phyloP scores from a whole-genome alignment of 2,888 invertebrate genomes.

The Rhyacophila evoluta region DNA sequence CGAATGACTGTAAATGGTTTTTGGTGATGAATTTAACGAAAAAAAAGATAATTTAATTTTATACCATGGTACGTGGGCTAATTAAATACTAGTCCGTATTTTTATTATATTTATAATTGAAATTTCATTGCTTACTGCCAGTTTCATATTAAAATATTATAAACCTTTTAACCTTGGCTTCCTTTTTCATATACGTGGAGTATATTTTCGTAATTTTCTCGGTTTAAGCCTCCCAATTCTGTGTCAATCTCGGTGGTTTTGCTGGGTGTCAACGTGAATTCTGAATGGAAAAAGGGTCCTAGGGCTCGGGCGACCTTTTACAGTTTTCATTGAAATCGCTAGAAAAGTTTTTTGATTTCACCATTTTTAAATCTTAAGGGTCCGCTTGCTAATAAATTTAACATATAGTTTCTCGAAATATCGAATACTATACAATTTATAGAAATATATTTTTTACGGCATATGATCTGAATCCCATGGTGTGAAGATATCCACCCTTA shows the following conservation, averaged over 20 bases:
- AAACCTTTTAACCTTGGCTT: background rate
- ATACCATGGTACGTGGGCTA: background rate
- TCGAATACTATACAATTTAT: too few relatives aligned
- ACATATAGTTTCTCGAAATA: too few relatives aligned
- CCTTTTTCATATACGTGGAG: background rate
- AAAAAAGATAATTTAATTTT: too few relatives aligned
- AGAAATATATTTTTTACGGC: too few relatives aligned
- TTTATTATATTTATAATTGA: background rate
- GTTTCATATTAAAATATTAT: conserved; percentile 10
- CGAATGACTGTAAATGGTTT: too few relatives aligned
- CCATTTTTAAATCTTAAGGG: too few relatives aligned
- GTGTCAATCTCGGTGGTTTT: background rate
- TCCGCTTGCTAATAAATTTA: too few relatives aligned
- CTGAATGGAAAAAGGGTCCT: background rate
- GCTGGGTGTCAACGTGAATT: conserved; percentile 1
- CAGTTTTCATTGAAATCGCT: background rate
- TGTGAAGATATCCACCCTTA: too few relatives aligned
- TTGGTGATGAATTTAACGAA: too few relatives aligned
- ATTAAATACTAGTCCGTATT: background rate
- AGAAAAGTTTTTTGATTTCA: background rate
- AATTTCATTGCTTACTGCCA: background rate
- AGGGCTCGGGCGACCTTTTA: background rate
- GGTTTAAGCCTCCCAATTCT: background rate
- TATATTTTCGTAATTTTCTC: background rate
- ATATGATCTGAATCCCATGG: too few relatives aligned